phyloP scores from a whole-genome alignment of 2,113 vertebrate species.

The Prionailurus viverrinus region DNA sequence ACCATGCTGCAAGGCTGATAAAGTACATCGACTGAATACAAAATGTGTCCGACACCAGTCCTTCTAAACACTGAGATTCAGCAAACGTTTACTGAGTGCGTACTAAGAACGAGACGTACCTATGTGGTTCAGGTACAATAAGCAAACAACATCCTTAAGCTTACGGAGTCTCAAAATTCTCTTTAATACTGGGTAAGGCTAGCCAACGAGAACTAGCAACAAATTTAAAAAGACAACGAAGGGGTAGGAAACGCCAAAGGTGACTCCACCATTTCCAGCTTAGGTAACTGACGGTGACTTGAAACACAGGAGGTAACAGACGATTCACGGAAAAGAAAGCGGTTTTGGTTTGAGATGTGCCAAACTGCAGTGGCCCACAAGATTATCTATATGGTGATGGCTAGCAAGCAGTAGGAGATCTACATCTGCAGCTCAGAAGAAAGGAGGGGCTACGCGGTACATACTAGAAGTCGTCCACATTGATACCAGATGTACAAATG shows the following conservation, averaged over 20 bases:
- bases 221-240: not conserved
- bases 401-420: not conserved
- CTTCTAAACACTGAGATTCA: not conserved
- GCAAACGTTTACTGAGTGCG: not conserved
- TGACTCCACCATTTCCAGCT: no score
- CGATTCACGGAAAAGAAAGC: not conserved
- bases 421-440: not conserved
- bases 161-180: not conserved
- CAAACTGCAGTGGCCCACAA: not conserved
- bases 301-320: not conserved
- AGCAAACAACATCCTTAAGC: not conserved
- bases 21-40: not conserved
- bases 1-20: no score
- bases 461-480: not conserved
- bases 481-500: not conserved
- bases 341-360: not conserved
- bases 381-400: not conserved
- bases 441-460: no score
- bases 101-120: not conserved
- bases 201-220: not conserved
- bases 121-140: not conserved
- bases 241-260: not conserved
- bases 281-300: no score
- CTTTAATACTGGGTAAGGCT: not conserved
- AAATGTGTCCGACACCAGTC: not conserved